A percentile compares a stretch with the other conserved stretches of the same genome.
Evolutionary conservation across 2,113 vertebrate genomes (phyloP).

Genomic region (Zingel zingel): DNA sequence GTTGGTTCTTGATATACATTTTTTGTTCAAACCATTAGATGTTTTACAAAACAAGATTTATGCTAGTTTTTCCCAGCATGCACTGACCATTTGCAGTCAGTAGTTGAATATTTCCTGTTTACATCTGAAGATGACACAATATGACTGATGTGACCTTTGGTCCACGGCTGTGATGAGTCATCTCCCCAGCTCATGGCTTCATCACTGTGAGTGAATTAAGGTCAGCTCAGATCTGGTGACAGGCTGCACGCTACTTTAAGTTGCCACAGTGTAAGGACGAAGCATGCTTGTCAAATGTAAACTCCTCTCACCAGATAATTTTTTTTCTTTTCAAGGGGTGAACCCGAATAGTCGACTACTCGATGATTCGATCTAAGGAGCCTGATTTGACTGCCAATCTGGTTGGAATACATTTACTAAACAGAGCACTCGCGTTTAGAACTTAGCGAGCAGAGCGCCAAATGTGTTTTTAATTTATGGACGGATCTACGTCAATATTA

Average conservation of each 20-base stretch:
- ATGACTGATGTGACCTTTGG: slow-evolving; percentile 19
- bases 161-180: neutral
- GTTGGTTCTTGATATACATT: too few relatives aligned
- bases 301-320: neutral
- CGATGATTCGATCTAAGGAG: too few relatives aligned
- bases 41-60: neutral
- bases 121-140: neutral
- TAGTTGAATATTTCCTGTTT: neutral
- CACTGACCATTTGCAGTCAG: neutral
- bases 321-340: too few relatives aligned
- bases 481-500: too few relatives aligned
- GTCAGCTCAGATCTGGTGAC: slow-evolving; percentile 7
- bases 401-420: too few relatives aligned
- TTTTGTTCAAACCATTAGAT: neutral
- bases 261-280: neutral
- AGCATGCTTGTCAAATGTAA: neutral
- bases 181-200: neutral
- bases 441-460: too few relatives aligned
- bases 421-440: too few relatives aligned
- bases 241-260: neutral
- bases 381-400: too few relatives aligned
- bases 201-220: neutral
- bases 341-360: too few relatives aligned
- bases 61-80: neutral
- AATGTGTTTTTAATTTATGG: too few relatives aligned